Conservation (phyloP, 2,797 vertebrate species). For the Crenichthys baileyi region DNA sequence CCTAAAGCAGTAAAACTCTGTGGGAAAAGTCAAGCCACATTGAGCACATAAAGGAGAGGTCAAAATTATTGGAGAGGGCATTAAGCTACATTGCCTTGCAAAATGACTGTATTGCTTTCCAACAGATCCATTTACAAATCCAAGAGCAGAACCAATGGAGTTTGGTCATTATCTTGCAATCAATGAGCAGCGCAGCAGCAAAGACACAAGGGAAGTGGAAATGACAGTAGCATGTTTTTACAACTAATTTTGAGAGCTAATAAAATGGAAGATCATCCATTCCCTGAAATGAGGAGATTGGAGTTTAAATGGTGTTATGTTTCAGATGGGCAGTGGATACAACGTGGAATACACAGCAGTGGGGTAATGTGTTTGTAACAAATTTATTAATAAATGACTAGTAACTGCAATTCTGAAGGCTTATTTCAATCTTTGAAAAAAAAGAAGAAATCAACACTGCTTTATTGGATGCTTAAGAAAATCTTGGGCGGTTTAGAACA, state of each 20-base stretch:
- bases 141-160: constrained; percentile 50
- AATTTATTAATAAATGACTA: neutral
- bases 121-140: constrained; percentile 53
- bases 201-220: constrained; percentile 22
- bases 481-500: neutral
- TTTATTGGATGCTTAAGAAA: neutral
- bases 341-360: neutral
- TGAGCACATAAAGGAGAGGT: constrained; percentile 64
- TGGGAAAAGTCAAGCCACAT: constrained; percentile 65
- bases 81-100: constrained; percentile 66
- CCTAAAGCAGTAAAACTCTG: constrained; percentile 46
- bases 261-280: constrained; percentile 7
- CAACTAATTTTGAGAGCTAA: constrained; percentile 12
- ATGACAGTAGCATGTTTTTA: constrained; percentile 32
- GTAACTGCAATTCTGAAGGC: neutral
- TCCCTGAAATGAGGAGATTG: neutral
- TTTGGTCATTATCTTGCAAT: constrained; percentile 52
- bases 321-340: neutral
- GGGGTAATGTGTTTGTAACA: neutral
- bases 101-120: constrained; percentile 53
- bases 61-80: constrained; percentile 62
- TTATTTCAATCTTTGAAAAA: neutral
- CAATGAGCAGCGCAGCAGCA: constrained; percentile 32
- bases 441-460: neutral
- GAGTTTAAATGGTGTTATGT: neutral